Base-by-base conservation (phyloP, 1,140 invertebrate genomes). In the Anoplolepis gracilipes region DNA sequence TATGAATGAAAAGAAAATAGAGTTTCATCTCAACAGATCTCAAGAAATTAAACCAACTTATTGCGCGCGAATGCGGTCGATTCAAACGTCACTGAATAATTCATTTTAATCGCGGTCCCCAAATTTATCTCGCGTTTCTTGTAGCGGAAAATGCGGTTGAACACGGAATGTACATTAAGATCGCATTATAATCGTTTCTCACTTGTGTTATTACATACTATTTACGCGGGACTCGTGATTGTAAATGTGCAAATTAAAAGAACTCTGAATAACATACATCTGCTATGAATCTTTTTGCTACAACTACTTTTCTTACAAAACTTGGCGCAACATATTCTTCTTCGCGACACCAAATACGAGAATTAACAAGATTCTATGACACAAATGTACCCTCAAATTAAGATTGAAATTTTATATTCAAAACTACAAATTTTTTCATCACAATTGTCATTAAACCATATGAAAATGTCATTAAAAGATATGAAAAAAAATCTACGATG, bases 71-170 rank as follows among this genome's bases (percentile, higher is more conserved):
- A 77, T 62, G 62, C 84, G 42, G 76, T 81, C 77, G 84, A 85
- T 85, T 85, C 59, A 62, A 46, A 42, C 79, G 86, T 87, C 78
- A 61, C 85, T 90, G 89, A 90, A 90, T 91, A 89, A 91, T 91
- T 91, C 90, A 91, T 87, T 88, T 88, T 88, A 88, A 90, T 91
- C 88, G 84, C 42, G 57, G 78, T 76, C 79, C 85, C 88, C 78
- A 84, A 89, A 90, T 90, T 90, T 90, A 90, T 90, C 67, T 85
- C 78, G 65, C 87, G 49, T 77, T 79, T 70, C 81, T 84, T 81
- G 76, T 65, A 85, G 57, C 64, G 57, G 77, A 85, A 85, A 79
- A 85, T 79, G 65, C 42, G 28, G 33, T 65, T 57, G 69, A 53
- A 84, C 85, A 84, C n/a, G 59, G 36, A 86, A 84, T 65, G 79